Evolutionary conservation across 2,888 invertebrate genomes (phyloP).

Genomic region (Prenolepis imparis): DNA sequence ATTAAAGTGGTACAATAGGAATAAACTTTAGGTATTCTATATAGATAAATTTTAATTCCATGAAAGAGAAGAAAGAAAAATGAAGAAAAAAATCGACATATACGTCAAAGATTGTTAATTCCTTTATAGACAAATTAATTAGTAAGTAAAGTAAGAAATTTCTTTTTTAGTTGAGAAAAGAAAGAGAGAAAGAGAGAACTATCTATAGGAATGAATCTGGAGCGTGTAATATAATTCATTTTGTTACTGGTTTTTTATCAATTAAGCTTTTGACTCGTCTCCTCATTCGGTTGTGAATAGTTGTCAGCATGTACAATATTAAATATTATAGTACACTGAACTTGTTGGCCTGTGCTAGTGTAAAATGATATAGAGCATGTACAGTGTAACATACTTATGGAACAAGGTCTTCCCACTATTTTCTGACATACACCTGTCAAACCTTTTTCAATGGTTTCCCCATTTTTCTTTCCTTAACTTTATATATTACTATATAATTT

Average conservation of each 20-base stretch:
- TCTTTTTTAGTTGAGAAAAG: not conserved
- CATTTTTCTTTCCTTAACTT: slow-evolving; percentile 12
- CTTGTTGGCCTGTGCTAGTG: slow-evolving; percentile 57
- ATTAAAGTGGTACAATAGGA: not conserved
- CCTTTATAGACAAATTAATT: slow-evolving; percentile 19
- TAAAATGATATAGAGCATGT: slow-evolving; percentile 70
- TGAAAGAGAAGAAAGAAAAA: not conserved
- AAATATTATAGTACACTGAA: slow-evolving; percentile 48
- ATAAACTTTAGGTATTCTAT: not conserved
- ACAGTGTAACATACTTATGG: slow-evolving; percentile 72
- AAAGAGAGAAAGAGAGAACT: not conserved
- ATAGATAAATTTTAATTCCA: not conserved
- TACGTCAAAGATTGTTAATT: not conserved
- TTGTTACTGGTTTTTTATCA: slow-evolving; percentile 70
- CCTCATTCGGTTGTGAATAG: slow-evolving; percentile 85
- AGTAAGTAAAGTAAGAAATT: slow-evolving; percentile 19
- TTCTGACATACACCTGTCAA: slow-evolving; percentile 2
- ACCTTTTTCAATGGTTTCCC: not conserved
- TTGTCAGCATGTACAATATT: slow-evolving; percentile 67
- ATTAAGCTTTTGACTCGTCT: slow-evolving; percentile 79
- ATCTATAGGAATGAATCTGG: slow-evolving; percentile 22
- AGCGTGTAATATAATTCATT: slow-evolving; percentile 61
- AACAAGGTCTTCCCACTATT: slow-evolving; percentile 41
- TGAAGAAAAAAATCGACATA: not conserved
- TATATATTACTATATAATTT: not conserved